Evolutionary conservation across 1,140 invertebrate genomes (phyloP), one percentile per base, ranked within the genome.

Genomic region (Drosophila carrolli): DNA sequence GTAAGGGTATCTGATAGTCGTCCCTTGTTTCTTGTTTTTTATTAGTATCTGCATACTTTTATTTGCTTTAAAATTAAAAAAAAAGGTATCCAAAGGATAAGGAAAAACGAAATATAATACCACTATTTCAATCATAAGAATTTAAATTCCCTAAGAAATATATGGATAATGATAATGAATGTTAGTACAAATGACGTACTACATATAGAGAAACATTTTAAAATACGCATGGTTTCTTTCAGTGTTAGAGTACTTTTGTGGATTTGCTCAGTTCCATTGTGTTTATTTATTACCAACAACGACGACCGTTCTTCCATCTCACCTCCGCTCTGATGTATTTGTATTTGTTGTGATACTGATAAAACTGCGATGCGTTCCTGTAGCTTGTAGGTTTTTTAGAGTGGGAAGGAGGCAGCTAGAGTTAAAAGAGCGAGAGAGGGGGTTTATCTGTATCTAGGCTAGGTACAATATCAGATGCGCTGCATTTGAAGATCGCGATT

Each of bases 241-340:
- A 35, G 60, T 63, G 60, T 14, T 6, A 10, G 10, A 32, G 35
- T 19, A 32, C 54, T 38, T 35, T 53, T 53, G 74, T 70, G 58
- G 38, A 57, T 57, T 75, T 57, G 46, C 47, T 71, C 44, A 68
- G 29, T 70, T 70, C 68, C 57, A 53, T 60, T 61, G 53, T 51
- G 54, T 51, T 62, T 77, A 47, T 58, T 77, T 77, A 62, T 47
- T 78, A 77, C 74, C 75, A 77, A 78, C 75, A 76, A 77, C 73
- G 55, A 50, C 73, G 19, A 37, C 57, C 40, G 58, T 43, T 58
- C 71, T 54, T 63, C 51, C 27, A 71, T 14, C 43, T 71, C 63
- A 71, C 67, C 67, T 71, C 37, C 27, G 65, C 41, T 70, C 27
- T 35, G 35, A 32, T 66, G 41, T 32, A 29, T 16, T 32, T 13